A percentile compares a stretch with the other conserved stretches of the same genome.
phyloP scores from a whole-genome alignment of 2,888 invertebrate genomes.

The Prosapia bicincta region DNA sequence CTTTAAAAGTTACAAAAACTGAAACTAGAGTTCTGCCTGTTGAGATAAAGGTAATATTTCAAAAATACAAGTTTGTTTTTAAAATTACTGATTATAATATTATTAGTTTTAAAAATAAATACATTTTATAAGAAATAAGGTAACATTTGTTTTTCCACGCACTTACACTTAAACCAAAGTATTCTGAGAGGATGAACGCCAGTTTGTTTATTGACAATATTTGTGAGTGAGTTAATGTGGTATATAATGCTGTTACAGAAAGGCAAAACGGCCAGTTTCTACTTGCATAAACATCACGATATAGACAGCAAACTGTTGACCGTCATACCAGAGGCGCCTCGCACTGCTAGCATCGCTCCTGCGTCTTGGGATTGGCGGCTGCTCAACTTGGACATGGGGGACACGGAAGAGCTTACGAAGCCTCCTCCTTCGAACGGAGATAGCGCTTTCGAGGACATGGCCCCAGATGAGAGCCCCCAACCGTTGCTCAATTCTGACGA shows the following conservation, averaged over 20 bases:
- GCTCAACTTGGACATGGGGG: constrained; percentile 41
- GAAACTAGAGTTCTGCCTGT: no score
- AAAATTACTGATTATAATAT: no score
- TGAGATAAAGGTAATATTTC: no score
- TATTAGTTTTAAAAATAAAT: no score
- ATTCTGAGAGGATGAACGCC: no score
- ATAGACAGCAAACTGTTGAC: constrained; percentile 56
- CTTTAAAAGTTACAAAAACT: no score
- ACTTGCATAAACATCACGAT: constrained; percentile 71
- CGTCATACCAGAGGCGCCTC: constrained; percentile 75
- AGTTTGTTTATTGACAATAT: no score
- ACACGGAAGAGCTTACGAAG: neutral
- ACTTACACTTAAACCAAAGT: no score
- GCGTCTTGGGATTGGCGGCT: constrained; percentile 70
- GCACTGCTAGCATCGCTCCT: constrained; percentile 67
- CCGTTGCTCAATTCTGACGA: neutral
- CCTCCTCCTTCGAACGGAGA: constrained; percentile 17
- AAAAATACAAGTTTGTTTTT: no score
- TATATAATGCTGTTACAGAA: constrained; percentile 53
- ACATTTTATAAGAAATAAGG: no score
- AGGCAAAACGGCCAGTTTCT: constrained; percentile 77
- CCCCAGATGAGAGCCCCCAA: constrained; percentile 9
- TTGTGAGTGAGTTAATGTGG: no score
- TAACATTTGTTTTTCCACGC: no score
- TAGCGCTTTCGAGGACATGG: constrained; percentile 29